These are phyloP conservation scores for Archegozetes longisetosus DNA, from an alignment of 1,140 invertebrate genomes.

Conservation along the genomic window DNA sequence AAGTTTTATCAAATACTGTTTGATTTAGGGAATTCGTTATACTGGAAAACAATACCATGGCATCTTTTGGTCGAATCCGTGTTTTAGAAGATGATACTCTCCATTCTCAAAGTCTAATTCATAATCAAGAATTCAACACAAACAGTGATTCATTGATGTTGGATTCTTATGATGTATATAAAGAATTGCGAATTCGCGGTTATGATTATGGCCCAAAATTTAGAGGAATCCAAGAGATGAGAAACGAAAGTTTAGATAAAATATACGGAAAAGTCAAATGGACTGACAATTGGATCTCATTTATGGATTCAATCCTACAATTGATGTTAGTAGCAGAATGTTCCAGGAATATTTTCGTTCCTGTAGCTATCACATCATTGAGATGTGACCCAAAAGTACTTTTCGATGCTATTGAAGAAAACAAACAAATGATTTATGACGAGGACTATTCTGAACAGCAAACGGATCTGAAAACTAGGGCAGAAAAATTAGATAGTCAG, in stretches of 20 bases:
- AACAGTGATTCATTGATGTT: background rate
- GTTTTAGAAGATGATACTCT: background rate
- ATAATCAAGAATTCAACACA: slow-evolving; percentile 26
- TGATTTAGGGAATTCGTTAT: slow-evolving; percentile 60
- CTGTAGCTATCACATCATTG: background rate
- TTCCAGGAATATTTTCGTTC: background rate
- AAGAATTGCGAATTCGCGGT: slow-evolving; percentile 74
- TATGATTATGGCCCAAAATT: slow-evolving; percentile 85
- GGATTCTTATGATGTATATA: slow-evolving; percentile 62
- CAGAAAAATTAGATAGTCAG: no score
- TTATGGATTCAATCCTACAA: slow-evolving; percentile 38
- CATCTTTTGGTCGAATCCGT: background rate
- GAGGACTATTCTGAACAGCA: background rate
- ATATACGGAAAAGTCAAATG: slow-evolving; percentile 24
- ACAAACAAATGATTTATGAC: background rate
- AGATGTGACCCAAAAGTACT: background rate
- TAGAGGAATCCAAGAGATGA: slow-evolving; percentile 38
- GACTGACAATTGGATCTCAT: slow-evolving; percentile 37
- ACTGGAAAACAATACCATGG: slow-evolving; percentile 47
- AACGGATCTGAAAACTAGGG: no score
- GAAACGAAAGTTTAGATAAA: slow-evolving; percentile 25
- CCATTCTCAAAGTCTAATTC: background rate
- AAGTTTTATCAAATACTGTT: no score
- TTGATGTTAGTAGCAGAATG: slow-evolving; percentile 28
- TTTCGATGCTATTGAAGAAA: background rate